Evolutionary conservation across 2,113 vertebrate genomes (phyloP).

Genomic region (Strigops habroptila): DNA sequence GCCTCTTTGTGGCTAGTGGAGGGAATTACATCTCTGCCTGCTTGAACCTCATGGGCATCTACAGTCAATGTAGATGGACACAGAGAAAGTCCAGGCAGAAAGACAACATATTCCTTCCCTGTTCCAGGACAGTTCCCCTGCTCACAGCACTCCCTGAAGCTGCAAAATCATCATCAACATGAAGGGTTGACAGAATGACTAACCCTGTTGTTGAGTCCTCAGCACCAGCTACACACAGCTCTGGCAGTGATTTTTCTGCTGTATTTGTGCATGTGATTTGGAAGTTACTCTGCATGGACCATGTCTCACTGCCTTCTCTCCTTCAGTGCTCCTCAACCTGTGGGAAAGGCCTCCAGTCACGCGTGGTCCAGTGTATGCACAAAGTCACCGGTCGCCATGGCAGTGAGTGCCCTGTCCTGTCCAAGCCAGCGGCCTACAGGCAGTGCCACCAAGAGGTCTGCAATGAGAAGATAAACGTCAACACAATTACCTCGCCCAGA

Average conservation of each 20-base stretch:
- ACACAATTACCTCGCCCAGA: constrained; percentile 94
- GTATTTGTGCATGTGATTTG: background rate
- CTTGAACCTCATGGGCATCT: background rate
- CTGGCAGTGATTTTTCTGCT: background rate
- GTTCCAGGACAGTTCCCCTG: background rate
- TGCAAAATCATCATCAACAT: rapidly evolving
- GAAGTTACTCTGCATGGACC: background rate
- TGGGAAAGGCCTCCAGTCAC: constrained; percentile 92
- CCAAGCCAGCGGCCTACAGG: constrained; percentile 86
- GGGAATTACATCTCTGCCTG: background rate
- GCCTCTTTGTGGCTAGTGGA: background rate
- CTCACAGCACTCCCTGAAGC: background rate
- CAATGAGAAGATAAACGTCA: constrained; percentile 87
- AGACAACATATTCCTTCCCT: background rate
- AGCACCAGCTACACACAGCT: background rate
- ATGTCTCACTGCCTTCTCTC: background rate
- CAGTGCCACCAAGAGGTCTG: constrained; percentile 90
- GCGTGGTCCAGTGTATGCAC: constrained; percentile 98
- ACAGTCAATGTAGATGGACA: background rate
- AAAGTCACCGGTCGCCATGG: constrained; percentile 92
- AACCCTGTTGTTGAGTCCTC: background rate
- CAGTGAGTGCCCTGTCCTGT: constrained; percentile 79
- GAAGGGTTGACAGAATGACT: rapidly evolving
- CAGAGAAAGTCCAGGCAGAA: background rate
- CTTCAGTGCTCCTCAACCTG: constrained; percentile 93